A percentile compares a stretch with the other conserved stretches of the same genome.
phyloP scores from a whole-genome alignment of 2,113 vertebrate genomes.

The Nipponia nippon region DNA sequence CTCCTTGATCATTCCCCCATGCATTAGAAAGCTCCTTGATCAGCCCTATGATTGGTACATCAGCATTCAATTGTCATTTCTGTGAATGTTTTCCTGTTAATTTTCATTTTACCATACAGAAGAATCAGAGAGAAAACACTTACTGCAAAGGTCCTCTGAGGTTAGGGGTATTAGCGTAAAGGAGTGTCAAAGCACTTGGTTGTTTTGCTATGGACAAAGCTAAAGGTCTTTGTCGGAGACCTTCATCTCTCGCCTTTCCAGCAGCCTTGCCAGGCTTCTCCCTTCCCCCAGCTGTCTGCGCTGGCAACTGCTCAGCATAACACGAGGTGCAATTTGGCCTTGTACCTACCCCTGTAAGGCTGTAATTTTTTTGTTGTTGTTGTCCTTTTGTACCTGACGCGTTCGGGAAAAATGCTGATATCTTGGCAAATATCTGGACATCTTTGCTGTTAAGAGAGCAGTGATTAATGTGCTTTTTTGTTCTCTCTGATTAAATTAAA shows the following conservation, averaged over 20 bases:
- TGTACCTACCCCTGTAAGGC: slow-evolving; percentile 14
- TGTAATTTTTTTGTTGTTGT: slow-evolving; percentile 4
- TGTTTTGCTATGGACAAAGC: background rate
- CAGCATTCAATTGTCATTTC: background rate
- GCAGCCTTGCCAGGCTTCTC: background rate
- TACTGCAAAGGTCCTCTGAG: background rate
- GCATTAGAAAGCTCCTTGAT: slow-evolving; percentile 43
- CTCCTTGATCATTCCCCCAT: slow-evolving; percentile 59
- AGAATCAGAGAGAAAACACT: background rate
- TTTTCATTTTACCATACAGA: background rate
- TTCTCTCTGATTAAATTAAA: slow-evolving; percentile 60
- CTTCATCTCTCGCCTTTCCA: background rate
- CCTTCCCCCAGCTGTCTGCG: background rate
- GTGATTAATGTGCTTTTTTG: slow-evolving; percentile 64
- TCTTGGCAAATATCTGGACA: slow-evolving; percentile 60
- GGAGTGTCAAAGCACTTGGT: background rate
- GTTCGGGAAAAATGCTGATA: background rate
- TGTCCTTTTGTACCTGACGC: slow-evolving; percentile 46
- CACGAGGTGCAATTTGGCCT: slow-evolving; percentile 35
- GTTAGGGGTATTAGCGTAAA: background rate
- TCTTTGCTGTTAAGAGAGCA: slow-evolving; percentile 44
- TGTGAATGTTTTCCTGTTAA: background rate
- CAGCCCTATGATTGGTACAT: slow-evolving; percentile 10
- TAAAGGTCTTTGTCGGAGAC: background rate
- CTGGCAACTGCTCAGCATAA: background rate